Evolutionary conservation across 2,888 invertebrate species (phyloP).

Genomic region (Andrena haemorrhoa): DNA sequence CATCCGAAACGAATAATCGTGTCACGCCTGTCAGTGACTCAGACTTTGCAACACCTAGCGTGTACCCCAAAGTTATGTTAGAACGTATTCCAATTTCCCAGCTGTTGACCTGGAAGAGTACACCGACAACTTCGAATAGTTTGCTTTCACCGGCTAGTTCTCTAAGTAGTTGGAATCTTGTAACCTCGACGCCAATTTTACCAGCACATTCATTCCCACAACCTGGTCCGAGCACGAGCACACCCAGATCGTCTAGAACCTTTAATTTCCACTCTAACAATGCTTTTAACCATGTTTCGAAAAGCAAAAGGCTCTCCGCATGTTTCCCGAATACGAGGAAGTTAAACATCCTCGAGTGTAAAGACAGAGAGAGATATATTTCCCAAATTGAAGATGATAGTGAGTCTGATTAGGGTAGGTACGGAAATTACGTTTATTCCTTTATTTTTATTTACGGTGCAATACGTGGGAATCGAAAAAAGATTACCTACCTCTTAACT

Average conservation of each 20-base stretch:
- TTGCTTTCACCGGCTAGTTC: constrained; percentile 2
- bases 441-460: constrained; percentile 39
- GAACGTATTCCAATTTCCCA: constrained; percentile 73
- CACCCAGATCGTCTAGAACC: constrained; percentile 51
- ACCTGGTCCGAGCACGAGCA: constrained; percentile 66
- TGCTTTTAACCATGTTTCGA: background rate
- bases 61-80: constrained; percentile 72
- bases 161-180: constrained; percentile 22
- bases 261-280: background rate
- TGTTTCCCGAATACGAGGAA: constrained; percentile 10
- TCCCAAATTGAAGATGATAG: constrained; percentile 28
- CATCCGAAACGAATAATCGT: constrained; percentile 6
- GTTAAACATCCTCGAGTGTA: background rate
- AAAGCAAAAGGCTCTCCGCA: constrained; percentile 39
- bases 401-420: constrained; percentile 58
- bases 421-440: constrained; percentile 27
- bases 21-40: constrained; percentile 1
- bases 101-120: constrained; percentile 33
- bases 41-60: background rate
- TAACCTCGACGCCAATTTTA: constrained; percentile 34
- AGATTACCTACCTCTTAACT: constrained; percentile 85
- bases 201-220: constrained; percentile 55
- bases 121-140: background rate
- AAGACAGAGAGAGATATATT: background rate
- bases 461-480: constrained; percentile 11